Evolutionary conservation across 2,113 vertebrate species (phyloP), one percentile per base, ranked within the genome.

Genomic region (Lanius collurio): DNA sequence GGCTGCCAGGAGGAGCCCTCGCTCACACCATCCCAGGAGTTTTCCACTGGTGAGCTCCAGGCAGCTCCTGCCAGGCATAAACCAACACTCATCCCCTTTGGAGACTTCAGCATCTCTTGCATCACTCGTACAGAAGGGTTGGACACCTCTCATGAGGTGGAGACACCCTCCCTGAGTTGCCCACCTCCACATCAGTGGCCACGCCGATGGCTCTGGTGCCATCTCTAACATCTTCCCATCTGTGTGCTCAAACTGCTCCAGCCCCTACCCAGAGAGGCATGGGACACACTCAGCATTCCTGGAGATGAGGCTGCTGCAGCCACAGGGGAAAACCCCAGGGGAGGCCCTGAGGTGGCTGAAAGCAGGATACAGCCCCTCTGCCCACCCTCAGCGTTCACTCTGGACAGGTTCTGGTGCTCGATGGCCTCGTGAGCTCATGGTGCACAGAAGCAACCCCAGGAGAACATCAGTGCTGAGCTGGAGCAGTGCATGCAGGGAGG

Each of bases 321-420:
- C 52, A 50, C 24, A 52, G 23, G 33, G 44, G 14, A 39, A 19
- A 83, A 57, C 10, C 21, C 30, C 0, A 2, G 41, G 19, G 24
- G 21, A 81, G 33, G 21, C 28, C 8, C 1, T 41, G 39, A 82
- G 39, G 17, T 30, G 14, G 11, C 37, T 44, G 31, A 8, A 50
- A 77, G 81, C 37, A 63, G 23, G 35, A 15, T 46, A 64, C 56
- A 52, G 62, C 35, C 59, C 42, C 47, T 3, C 1, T 64, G 33
- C 18, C 35, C 30, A 12, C 35, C 42, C 81, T 50, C 2, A 1
- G 1, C 0, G 0, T 22, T 42, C 42, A 9, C 42, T 55, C 41
- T 53, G 46, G 46, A 31, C 44, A 21, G 46, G 16, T 44, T 81
- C 9, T 50, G 47, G 10, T 59, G 37, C 39, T 80, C 9, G 0